Conservation (phyloP, 1,140 invertebrate genomes). For the Heliconius himera region DNA sequence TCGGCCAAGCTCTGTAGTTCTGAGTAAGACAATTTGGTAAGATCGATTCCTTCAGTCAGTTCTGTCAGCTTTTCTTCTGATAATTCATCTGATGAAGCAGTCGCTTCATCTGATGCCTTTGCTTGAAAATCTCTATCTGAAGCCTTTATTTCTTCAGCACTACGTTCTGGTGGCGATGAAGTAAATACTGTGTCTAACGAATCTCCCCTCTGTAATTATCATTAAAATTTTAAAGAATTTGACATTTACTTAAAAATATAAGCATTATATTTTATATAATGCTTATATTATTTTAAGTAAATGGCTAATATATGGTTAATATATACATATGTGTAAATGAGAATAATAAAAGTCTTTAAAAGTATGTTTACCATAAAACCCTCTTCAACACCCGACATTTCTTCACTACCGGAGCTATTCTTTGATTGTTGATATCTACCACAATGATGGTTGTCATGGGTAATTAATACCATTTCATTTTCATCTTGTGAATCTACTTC, state of each 20-base stretch:
- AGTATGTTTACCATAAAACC: conserved; percentile 73
- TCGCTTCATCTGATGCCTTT: conserved; percentile 36
- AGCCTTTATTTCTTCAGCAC: conserved; percentile 55
- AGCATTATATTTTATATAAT: too few relatives aligned
- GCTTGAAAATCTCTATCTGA: conserved; percentile 26
- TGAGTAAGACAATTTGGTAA: conserved; percentile 66
- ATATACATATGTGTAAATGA: too few relatives aligned
- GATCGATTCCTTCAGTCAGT: conserved; percentile 68
- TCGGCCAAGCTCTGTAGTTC: conserved; percentile 72
- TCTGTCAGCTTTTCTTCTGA: conserved; percentile 68
- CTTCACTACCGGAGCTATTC: conserved; percentile 77
- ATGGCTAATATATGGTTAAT: too few relatives aligned
- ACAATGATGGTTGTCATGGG: conserved; percentile 12
- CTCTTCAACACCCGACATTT: conserved; percentile 71
- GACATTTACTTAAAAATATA: too few relatives aligned
- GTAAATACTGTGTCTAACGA: conserved; percentile 83
- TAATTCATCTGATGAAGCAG: conserved; percentile 50
- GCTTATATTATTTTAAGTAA: too few relatives aligned
- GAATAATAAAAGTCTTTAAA: too few relatives aligned
- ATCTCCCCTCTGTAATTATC: conserved; percentile 79
- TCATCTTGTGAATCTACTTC: not conserved
- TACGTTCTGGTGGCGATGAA: conserved; percentile 79
- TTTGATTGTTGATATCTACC: conserved; percentile 41
- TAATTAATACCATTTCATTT: not conserved
- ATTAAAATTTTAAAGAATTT: not conserved